Evolutionary conservation across 2,113 vertebrate genomes (phyloP).

Genomic region (Scopus umbretta): DNA sequence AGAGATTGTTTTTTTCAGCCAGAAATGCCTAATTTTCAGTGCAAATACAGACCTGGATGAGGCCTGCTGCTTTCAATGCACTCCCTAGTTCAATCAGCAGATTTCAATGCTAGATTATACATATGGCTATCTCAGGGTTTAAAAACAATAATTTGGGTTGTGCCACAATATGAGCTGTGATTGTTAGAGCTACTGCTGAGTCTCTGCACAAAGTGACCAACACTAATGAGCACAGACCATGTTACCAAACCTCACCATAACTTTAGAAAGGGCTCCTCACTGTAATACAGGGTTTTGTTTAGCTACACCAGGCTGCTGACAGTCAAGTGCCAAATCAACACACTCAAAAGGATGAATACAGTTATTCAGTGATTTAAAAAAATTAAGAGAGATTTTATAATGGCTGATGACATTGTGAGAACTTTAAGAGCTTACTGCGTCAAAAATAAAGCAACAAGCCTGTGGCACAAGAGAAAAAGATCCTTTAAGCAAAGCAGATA

Average conservation of each 20-base stretch:
- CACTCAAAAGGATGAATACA: background rate
- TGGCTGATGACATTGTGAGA: background rate
- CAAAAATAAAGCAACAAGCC: background rate
- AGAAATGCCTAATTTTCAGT: background rate
- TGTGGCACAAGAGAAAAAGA: background rate
- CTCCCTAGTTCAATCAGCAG: background rate
- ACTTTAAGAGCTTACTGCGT: background rate
- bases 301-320: background rate
- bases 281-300: background rate
- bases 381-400: background rate
- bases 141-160: background rate
- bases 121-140: accelerated
- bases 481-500: background rate
- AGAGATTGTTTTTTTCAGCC: background rate
- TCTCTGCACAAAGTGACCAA: background rate
- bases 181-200: background rate
- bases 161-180: background rate
- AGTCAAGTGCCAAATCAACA: background rate
- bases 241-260: background rate
- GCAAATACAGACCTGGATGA: background rate
- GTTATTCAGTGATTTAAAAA: background rate
- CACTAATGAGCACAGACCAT: background rate
- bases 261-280: background rate
- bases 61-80: background rate
- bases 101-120: accelerated